These are phyloP conservation scores for Halcyon chelicuti DNA, from an alignment of 2,797 vertebrate species.

Conservation along the genomic window DNA sequence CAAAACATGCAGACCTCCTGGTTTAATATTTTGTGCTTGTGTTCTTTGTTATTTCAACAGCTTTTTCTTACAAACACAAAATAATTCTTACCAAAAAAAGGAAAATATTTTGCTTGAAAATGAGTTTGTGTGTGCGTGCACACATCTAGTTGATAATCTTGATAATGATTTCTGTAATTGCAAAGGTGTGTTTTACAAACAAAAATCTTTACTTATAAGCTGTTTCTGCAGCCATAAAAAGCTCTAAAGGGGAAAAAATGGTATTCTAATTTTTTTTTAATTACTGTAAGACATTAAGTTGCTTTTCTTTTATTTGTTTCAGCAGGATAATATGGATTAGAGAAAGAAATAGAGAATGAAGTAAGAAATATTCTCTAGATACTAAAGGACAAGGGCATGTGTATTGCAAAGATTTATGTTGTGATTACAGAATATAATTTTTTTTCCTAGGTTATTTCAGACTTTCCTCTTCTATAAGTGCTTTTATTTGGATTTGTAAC, in stretches of 20 bases:
- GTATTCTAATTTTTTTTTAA: not conserved
- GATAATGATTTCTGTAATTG: not conserved
- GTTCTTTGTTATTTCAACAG: not conserved
- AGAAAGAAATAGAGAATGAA: not conserved
- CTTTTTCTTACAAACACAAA: not conserved
- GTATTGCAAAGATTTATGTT: not conserved
- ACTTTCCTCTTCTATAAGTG: not conserved
- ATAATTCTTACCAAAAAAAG: not conserved
- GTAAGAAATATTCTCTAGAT: not conserved
- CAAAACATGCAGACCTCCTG: not conserved
- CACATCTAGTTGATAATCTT: not conserved
- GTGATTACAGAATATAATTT: not conserved
- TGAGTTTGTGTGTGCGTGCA: rapidly evolving
- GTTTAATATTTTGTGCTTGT: not conserved
- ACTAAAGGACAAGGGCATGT: not conserved
- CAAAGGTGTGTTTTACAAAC: not conserved
- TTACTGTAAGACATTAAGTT: not conserved
- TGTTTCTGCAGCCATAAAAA: not conserved
- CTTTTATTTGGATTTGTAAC: not conserved
- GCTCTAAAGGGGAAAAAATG: not conserved
- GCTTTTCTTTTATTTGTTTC: not conserved
- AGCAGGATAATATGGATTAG: not conserved
- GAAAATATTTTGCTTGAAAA: not conserved
- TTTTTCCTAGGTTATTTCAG: not conserved
- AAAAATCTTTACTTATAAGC: not conserved